Evolutionary conservation across 2,113 vertebrate species (phyloP), one percentile per base, ranked within the genome.

Genomic region (Solea senegalensis): DNA sequence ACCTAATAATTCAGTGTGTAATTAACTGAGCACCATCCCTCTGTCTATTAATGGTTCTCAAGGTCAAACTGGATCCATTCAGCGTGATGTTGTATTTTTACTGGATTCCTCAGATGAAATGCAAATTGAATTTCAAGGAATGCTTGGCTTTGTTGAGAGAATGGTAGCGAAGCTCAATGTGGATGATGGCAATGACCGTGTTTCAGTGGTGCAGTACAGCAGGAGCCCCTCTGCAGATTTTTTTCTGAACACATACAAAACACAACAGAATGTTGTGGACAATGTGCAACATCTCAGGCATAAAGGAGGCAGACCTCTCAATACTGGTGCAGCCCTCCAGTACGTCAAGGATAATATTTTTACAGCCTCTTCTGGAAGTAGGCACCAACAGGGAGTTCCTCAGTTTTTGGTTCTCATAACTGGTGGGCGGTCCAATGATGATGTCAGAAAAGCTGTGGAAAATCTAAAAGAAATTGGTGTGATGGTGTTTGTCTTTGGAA

Each of bases 381-480:
- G 97, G 58, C 92, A 89, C 0, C 93, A 94, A 54, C 92, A 96
- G 15, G 93, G 94, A 0, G 91, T 96, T 56, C 92, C 92, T 39
- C 97, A 97, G 83, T 90, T 96, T 72, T 83, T 98, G 78, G 82
- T 99, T 65, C 89, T 98, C 11, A 72, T 98, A 34, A 95, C 81
- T 70, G 95, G 95, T 0, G 96, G 95, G 28, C 90, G 66, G 46
- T 97, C 96, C 1, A 88, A 65, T 0, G 97, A 98, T 0, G 74
- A 89, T 0, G 89, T 97, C 82, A 94, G 92, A 9, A 78, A 76
- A 10, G 83, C 94, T 0, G 92, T 92, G 0, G 69, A 78, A 70
- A 86, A 66, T 44, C 76, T 97, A 82, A 95, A 90, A 84, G 80
- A 77, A 58, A 71, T 88, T 0, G 92, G 94, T 41, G 91, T 97